phyloP scores from a whole-genome alignment of 2,797 vertebrate species.

The Hirundo rustica region DNA sequence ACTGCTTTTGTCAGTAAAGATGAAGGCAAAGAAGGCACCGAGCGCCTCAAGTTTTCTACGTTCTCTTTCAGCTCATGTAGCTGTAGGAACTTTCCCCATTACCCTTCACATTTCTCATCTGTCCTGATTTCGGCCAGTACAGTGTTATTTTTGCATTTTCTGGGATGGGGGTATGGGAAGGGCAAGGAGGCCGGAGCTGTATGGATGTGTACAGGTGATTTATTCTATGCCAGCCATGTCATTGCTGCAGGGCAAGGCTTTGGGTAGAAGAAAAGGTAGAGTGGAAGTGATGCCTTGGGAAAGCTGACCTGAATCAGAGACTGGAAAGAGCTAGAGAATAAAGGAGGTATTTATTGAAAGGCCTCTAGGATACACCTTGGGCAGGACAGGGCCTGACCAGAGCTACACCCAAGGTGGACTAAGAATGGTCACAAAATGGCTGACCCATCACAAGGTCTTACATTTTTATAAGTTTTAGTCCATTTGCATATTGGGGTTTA shows the following conservation, averaged over 20 bases:
- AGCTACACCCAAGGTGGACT: background rate
- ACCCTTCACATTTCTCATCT: background rate
- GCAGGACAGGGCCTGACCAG: background rate
- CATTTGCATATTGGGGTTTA: background rate
- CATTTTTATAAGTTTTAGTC: background rate
- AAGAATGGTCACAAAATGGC: background rate
- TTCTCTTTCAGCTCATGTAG: background rate
- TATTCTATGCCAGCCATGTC: background rate
- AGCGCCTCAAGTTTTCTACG: background rate
- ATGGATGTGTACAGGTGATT: no score
- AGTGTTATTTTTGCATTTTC: background rate
- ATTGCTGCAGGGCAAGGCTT: rapidly evolving
- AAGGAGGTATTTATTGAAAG: background rate
- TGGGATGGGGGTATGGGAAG: no score
- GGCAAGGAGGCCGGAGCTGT: background rate
- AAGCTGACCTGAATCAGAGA: background rate
- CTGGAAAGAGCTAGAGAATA: background rate
- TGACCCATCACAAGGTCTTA: background rate
- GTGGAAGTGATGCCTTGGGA: background rate
- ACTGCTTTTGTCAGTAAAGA: background rate
- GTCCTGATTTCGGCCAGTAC: background rate
- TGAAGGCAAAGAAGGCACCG: background rate
- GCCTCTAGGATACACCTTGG: background rate
- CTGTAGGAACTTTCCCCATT: background rate
- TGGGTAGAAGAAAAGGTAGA: background rate